Evolutionary conservation across 2,797 vertebrate genomes (phyloP).

Genomic region (Tinamus major): DNA sequence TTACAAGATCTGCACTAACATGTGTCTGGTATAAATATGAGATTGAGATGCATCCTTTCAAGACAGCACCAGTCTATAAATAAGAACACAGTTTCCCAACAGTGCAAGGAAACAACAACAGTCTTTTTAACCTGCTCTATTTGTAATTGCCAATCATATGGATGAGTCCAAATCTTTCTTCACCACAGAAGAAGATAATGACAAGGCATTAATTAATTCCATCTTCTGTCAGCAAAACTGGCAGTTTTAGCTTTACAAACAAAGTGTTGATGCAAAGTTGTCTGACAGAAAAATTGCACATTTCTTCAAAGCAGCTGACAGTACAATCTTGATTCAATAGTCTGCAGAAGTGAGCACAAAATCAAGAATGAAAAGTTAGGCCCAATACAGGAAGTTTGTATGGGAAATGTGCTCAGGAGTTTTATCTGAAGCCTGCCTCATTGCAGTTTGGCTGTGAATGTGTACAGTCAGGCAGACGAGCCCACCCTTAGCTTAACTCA

Average conservation of each 20-base stretch:
- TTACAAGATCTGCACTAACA: background rate
- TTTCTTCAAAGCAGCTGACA: background rate
- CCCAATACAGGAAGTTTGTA: background rate
- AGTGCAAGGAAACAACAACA: background rate
- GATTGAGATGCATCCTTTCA: background rate
- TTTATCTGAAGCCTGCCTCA: background rate
- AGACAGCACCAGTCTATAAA: background rate
- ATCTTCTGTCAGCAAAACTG: background rate
- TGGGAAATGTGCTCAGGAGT: background rate
- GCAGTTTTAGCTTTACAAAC: background rate
- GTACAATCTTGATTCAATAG: background rate
- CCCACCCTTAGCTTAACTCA: background rate
- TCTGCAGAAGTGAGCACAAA: background rate
- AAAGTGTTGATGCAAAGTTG: background rate
- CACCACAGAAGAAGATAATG: background rate
- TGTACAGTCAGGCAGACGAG: background rate
- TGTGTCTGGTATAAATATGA: background rate
- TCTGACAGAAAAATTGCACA: background rate
- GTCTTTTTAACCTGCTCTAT: background rate
- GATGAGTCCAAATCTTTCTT: background rate
- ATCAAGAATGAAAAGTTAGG: background rate
- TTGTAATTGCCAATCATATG: background rate
- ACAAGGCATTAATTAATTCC: background rate
- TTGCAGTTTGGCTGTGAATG: background rate
- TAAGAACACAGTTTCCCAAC: background rate